Evolutionary conservation across 2,797 vertebrate species (phyloP), one percentile per base, ranked within the genome.

Genomic region (Semaprochilodus insignis): DNA sequence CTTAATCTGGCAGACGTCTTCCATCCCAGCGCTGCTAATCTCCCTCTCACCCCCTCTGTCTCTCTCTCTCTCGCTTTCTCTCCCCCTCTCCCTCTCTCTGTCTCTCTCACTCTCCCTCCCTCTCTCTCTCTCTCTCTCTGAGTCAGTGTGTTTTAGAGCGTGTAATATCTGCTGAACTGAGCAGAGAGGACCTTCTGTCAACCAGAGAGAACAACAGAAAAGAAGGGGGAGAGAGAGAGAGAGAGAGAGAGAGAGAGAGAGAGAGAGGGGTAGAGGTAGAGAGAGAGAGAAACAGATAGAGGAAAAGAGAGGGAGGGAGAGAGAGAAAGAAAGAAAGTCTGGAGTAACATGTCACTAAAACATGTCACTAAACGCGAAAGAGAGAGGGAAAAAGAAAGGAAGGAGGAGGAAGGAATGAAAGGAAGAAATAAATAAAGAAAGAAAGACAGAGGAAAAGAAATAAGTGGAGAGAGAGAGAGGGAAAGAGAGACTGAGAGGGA

Each of bases 131-230:
- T 15, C 79, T 75, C 21, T 25, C 63, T 57, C n/a, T 62, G 82
- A 87, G 82, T 86, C 80, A 0, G 84, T 84, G 90, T 91, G 89
- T 87, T 89, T 85, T 19, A 48, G 83, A 91, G 90, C 88, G 80
- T 90, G 88, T 89, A 89, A 94, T 87, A 87, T 89, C 88, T 48
- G 90, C 77, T 90, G 85, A 91, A 91, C 80, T 83, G 88, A 91
- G 91, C 79, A 91, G 89, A 91, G 89, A 90, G 91, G 85, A 48
- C 73, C 83, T 86, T 92, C 91, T 88, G 89, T 92, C 91, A n/a
- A 89, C 84, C 83, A 31, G 17, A 75, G 87, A 86, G 25, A 82
- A 48, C 54, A 82, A 48, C 54, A 55, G 31, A 34, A 55, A 54
- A 31, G 31, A 31, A 31, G 1, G 3, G 31, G 3, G 31, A 44